Conservation (phyloP, 2,797 vertebrate genomes). For the Trematomus bernacchii region DNA sequence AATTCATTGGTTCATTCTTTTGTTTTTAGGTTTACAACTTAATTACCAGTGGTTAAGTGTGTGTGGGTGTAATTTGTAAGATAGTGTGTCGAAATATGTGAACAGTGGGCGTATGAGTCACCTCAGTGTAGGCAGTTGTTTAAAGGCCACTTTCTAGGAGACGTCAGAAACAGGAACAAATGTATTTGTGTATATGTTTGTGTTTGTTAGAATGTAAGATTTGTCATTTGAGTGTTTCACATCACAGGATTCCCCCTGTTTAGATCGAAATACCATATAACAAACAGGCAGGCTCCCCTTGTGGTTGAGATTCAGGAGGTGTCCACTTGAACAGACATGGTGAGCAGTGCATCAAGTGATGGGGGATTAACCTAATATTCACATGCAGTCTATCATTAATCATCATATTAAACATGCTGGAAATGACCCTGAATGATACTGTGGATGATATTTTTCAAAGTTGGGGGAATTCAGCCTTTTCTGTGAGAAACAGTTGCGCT, state of each 20-base stretch:
- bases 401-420: neutral
- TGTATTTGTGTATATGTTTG: slow-evolving; percentile 32
- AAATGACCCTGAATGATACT: neutral
- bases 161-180: slow-evolving; percentile 59
- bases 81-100: slow-evolving; percentile 68
- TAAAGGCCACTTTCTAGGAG: slow-evolving; percentile 72
- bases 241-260: slow-evolving; percentile 51
- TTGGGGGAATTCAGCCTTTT: neutral
- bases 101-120: slow-evolving; percentile 75
- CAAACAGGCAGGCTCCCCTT: slow-evolving; percentile 24
- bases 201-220: slow-evolving; percentile 24
- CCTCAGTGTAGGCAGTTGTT: slow-evolving; percentile 70
- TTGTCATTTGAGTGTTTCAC: slow-evolving; percentile 27
- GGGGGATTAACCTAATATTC: slow-evolving; percentile 23
- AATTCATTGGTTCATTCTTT: slow-evolving; percentile 14
- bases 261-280: slow-evolving; percentile 34
- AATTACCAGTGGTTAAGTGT: slow-evolving; percentile 45
- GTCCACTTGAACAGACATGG: slow-evolving; percentile 24
- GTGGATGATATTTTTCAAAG: slow-evolving; percentile 9
- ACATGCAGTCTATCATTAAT: slow-evolving; percentile 10
- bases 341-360: neutral
- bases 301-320: neutral
- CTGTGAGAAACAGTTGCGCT: slow-evolving; percentile 46
- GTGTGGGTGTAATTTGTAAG: slow-evolving; percentile 61
- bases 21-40: slow-evolving; percentile 39